Base-by-base conservation (phyloP, 2,888 invertebrate genomes). In the Branchipolynoe longqiensis region DNA sequence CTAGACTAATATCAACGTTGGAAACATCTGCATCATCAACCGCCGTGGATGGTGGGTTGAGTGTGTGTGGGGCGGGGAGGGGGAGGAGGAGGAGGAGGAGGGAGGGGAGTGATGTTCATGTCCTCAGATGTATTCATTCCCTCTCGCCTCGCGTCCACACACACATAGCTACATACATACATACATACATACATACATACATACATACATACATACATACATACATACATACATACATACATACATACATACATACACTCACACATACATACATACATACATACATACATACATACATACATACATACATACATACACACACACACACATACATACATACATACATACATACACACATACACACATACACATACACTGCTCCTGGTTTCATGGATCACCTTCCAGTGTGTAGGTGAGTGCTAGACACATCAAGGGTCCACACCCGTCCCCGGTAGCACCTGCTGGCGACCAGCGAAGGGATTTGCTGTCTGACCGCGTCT, bases 41-140 rank as follows among this genome's bases (percentile, higher is more conserved):
- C 56, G 25, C 56, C 56, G n/a, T 56, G 56, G 56, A 56, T 22
- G 2, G 25, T n/a, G 56, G 56, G n/a, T 3, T 2, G 56, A n/a
- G 56, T 56, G 3, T 14, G 56, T 3, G 56, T 8, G 56, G 2
- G 18, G 56, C n/a, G 18, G 56, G 56, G 56, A 48, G 48, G 8
- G 18, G 58, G 58, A 58, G 58, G 58, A 58, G n/a, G 58, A 25
- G 4, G 58, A 58, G n/a, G 14, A n/a, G 58, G n/a, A 58, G 58
- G 25, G n/a, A 25, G 12, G n/a, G 58, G 14, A 4, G 58, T 25
- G 8, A 18, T 48, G 48, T 48, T n/a, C n/a, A n/a, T n/a, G n/a
- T n/a, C n/a, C n/a, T n/a, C n/a, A n/a, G n/a, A n/a, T n/a, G n/a
- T n/a, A n/a, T n/a, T n/a, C n/a, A n/a, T n/a, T n/a, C n/a, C n/a